Conservation (phyloP, 2,113 vertebrate species). For the Pseudonaja textilis region DNA sequence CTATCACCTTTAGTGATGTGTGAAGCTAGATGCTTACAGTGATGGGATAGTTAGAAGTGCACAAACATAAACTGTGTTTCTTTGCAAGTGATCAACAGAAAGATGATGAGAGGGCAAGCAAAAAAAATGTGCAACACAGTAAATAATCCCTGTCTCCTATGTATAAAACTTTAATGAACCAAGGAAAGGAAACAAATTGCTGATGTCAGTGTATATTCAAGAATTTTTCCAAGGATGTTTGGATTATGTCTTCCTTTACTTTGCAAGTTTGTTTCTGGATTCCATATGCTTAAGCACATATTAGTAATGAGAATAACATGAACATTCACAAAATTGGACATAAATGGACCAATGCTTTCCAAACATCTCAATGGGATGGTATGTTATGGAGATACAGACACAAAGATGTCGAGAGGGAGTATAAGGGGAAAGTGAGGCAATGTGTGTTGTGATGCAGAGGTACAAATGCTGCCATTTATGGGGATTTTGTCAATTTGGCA, state of each 20-base stretch:
- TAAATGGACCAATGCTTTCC: background rate
- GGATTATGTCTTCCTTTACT: background rate
- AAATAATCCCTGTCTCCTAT: background rate
- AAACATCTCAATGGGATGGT: no score
- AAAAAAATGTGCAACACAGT: background rate
- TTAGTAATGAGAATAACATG: background rate
- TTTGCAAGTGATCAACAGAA: background rate
- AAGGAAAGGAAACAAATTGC: no score
- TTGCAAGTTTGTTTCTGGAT: background rate
- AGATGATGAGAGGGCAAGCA: background rate
- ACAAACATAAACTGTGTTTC: background rate
- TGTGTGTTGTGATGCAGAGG: background rate
- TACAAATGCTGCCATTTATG: background rate
- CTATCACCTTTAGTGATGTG: background rate
- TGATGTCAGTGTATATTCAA: background rate
- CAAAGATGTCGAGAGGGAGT: background rate
- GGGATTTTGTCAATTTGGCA: background rate
- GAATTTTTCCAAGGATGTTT: background rate
- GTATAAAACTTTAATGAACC: background rate
- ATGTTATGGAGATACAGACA: background rate
- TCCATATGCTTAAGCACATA: background rate
- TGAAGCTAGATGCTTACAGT: background rate
- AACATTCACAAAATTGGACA: background rate
- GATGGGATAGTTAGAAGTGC: background rate
- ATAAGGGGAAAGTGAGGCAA: background rate